Percentiles rank a stretch among this genome's conserved stretches.
These are phyloP conservation scores for Tinamus major DNA, from an alignment of 2,797 vertebrate species.

Conservation along the genomic window DNA sequence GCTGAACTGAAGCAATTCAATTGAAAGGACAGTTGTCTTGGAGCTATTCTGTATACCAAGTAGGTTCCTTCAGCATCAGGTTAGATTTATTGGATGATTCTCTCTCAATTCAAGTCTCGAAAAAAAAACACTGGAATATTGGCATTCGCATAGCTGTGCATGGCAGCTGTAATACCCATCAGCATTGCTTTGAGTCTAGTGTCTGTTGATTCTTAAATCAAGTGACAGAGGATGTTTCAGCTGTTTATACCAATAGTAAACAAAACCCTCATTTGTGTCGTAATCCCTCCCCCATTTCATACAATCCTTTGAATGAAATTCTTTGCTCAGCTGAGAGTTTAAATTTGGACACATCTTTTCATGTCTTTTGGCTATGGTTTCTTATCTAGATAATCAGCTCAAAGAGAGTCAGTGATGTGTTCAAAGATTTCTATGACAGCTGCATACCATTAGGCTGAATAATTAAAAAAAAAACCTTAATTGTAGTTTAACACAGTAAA, in stretches of 20 bases:
- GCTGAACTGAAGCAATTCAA: background rate
- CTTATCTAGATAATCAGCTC: conserved; percentile 51
- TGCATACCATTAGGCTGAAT: conserved; percentile 44
- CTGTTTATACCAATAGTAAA: conserved; percentile 31
- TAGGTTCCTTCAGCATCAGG: background rate
- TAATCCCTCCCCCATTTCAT: background rate
- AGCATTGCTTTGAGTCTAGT: background rate
- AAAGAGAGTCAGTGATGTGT: conserved; percentile 44
- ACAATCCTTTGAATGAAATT: conserved; percentile 17
- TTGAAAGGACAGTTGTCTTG: background rate
- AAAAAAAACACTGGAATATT: background rate
- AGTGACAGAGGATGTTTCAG: background rate
- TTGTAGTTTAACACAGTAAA: background rate
- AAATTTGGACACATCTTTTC: conserved; percentile 54
- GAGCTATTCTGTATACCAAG: background rate
- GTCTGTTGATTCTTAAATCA: background rate
- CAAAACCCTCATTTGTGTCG: background rate
- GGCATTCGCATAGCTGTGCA: background rate
- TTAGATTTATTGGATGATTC: background rate
- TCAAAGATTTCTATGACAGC: conserved; percentile 58
- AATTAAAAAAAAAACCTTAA: background rate
- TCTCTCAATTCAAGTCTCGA: background rate
- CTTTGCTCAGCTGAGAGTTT: conserved; percentile 23
- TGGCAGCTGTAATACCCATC: background rate
- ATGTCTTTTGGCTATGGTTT: conserved; percentile 45